Base-by-base conservation (phyloP, 2,888 invertebrate species). In the Athalia rosae region DNA sequence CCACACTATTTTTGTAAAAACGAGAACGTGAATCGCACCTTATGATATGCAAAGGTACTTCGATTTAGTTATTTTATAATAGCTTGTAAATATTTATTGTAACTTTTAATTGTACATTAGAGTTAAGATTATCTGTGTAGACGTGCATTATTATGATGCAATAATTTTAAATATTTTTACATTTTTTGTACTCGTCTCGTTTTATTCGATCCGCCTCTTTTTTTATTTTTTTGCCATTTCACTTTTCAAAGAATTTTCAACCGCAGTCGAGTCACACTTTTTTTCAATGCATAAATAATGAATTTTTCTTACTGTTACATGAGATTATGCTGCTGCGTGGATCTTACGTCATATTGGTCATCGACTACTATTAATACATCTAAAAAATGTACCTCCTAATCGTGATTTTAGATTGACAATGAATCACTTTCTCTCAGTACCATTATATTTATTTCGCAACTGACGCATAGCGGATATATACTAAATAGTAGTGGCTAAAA, bases 41-140 rank as follows among this genome's bases (percentile, higher is more conserved):
- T 61, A 41, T 28, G 74, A 61, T 5, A 61, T 71, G 45, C 43
- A 71, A 58, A 69, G 45, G 59, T 50, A 28, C 61, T 41, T 74
- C 47, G 50, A 74, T 74, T 58, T 74, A 56, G 61, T 48, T 61
- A 28, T 74, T 28, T 53, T 67, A 61, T 73, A 11, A n/a, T 74
- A 74, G 74, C n/a, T 74, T 74, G 74, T 74, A 61, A 62, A 74
- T 74, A 74, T 74, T 74, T 74, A 74, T 74, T 74, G 47, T 74
- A 47, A 74, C 74, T 74, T 59, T 61, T 74, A 62, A 74, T 61
- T 74, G 74, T 74, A 74, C 59, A 74, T 61, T 74, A 61, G 62
- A 74, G 47, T 74, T 74, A 74, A 74, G 74, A 66, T 48, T 74
- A 61, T 48, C 61, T 74, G 48, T 74, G 48, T 62, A 74, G 48